Evolutionary conservation across 1,140 invertebrate genomes (phyloP), one percentile per base, ranked within the genome.

Genomic region (Arion vulgaris): DNA sequence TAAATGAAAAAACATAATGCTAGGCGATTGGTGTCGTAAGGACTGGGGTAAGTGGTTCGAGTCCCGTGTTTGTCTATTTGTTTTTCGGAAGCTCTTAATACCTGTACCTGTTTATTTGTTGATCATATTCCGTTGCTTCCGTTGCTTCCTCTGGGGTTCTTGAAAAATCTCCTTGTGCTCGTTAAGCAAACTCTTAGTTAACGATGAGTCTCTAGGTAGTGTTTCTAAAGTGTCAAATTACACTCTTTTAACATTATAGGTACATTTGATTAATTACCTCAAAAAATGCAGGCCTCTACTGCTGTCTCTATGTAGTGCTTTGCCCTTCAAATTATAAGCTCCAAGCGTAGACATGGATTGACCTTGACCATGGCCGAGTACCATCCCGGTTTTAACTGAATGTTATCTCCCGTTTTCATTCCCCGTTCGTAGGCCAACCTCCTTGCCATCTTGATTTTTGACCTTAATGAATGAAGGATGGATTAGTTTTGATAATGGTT

Each of bases 361-460:
- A 0, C 98, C 98, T 91, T 99, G 98, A 7, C 97, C 98, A 99
- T 99, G 9, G 97, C 96, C 4, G 97, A 99, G 91, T 98, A 96
- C 97, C 97, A 98, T 81, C 97, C 97, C 28, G 96, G 95, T 84
- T 94, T 93, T 49, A 98, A 93, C 84, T 96, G 95, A 62, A 94
- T 94, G 91, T 96, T 95, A n/a, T 95, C 95, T 93, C 85, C n/a
- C 85, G 97, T 97, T 39, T 95, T 94, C 79, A 94, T 92, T 89
- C 97, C 97, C 99, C 32, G 90, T 96, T 98, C 92, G 98, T 98
- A 0, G 99, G 98, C 85, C 98, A 94, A 86, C 98, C 98, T 41
- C 98, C 94, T 95, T 95, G 92, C 98, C 96, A 0, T 99, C 98
- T 93, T 99, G 98, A 93, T 76, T 76, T 11, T 28, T 36, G 1